Conservation (phyloP, 2,113 vertebrate species). For the Oncorhynchus mykiss region DNA sequence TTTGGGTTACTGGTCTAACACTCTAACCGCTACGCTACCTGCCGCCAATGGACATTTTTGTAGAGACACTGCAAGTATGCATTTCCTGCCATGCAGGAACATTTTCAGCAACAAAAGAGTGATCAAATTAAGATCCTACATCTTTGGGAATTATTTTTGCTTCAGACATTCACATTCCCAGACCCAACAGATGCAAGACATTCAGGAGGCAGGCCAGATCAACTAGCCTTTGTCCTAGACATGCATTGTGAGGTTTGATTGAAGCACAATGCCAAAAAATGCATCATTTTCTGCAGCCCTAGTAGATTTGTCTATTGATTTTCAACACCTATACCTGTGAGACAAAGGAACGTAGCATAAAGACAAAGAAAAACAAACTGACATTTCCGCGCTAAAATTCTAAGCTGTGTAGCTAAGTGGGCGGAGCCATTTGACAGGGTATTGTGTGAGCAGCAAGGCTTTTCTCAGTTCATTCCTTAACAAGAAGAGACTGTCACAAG, state of each 20-base stretch:
- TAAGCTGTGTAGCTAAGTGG: background rate
- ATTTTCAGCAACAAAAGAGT: too few species aligned
- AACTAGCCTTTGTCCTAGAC: constrained; percentile 35
- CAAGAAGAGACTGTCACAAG: constrained; percentile 43
- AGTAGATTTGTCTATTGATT: background rate
- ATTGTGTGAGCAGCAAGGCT: constrained; percentile 27
- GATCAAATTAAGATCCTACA: too few species aligned
- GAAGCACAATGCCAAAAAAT: constrained; percentile 16
- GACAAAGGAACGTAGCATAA: background rate
- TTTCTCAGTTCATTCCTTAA: constrained; percentile 29
- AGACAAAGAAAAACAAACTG: background rate
- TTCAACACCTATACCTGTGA: background rate
- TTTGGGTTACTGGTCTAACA: too few species aligned
- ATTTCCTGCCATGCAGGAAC: too few species aligned
- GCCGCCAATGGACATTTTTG: too few species aligned
- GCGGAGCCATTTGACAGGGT: constrained; percentile 14
- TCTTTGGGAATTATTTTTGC: constrained; percentile 28
- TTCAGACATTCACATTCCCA: constrained; percentile 7
- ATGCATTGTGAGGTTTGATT: constrained; percentile 23
- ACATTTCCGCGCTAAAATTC: background rate
- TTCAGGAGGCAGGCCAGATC: constrained; percentile 18
- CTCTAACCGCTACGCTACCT: too few species aligned
- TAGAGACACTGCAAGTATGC: too few species aligned
- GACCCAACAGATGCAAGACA: constrained; percentile 28
- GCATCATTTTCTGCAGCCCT: background rate